These are phyloP conservation scores for Callithrix jacchus DNA, from an alignment of 2,113 vertebrate genomes.

Conservation along the genomic window DNA sequence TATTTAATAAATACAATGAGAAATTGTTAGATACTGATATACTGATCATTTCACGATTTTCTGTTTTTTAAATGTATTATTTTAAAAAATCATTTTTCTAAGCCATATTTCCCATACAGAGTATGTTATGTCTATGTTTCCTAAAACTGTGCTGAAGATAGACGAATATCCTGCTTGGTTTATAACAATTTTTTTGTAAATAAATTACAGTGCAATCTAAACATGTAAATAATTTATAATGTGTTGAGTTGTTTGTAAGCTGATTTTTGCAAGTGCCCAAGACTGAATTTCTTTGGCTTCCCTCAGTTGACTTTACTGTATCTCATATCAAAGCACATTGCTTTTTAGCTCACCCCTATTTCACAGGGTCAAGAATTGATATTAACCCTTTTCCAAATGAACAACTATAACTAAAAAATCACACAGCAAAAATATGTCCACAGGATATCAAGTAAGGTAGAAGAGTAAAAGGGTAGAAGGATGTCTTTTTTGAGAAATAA, in stretches of 20 bases:
- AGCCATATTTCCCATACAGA: not conserved
- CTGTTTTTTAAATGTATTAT: not conserved
- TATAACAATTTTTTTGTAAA: slow-evolving; percentile 4
- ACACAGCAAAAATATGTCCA: slow-evolving; percentile 57
- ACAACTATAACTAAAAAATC: slow-evolving; percentile 65
- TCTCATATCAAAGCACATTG: slow-evolving; percentile 65
- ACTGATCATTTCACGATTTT: not conserved
- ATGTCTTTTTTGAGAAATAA: slow-evolving; percentile 76
- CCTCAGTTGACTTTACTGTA: slow-evolving; percentile 40
- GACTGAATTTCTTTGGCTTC: slow-evolving; percentile 54
- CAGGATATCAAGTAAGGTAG: slow-evolving; percentile 56
- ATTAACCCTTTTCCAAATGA: slow-evolving; percentile 76
- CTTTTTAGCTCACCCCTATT: slow-evolving; percentile 79
- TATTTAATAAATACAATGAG: not conserved
- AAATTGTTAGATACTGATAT: not conserved
- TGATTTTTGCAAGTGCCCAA: not conserved
- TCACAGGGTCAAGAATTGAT: slow-evolving; percentile 78
- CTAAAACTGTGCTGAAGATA: not conserved
- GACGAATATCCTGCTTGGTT: not conserved
- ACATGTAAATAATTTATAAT: slow-evolving; percentile 67
- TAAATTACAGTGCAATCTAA: slow-evolving; percentile 28
- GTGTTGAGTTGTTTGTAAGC: slow-evolving; percentile 42
- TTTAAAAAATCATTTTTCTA: not conserved
- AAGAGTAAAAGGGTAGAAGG: slow-evolving; percentile 35
- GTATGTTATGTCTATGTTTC: not conserved